These are phyloP conservation scores for Diacarnus erythraeanus DNA, from an alignment of 37 sponge, comb jelly and placozoan genomes.

Conservation along the genomic window DNA sequence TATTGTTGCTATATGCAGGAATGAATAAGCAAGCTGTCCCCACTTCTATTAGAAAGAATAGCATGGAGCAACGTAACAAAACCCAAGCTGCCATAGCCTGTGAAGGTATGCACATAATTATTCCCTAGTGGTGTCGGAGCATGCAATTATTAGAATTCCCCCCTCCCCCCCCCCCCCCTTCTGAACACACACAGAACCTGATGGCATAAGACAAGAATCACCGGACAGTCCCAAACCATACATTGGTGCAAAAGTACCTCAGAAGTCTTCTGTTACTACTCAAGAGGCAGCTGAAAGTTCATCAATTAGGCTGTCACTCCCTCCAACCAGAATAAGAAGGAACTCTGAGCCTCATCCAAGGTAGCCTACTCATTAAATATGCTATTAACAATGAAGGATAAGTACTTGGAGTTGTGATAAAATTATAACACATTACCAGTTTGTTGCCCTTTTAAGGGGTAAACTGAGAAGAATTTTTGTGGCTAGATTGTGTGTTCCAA, in stretches of 20 bases:
- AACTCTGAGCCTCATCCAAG: slow-evolving; percentile 53
- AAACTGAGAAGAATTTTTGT: no score
- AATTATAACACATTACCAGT: no score
- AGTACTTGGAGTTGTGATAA: no score
- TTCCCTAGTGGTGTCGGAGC: not conserved
- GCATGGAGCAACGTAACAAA: slow-evolving; percentile 9
- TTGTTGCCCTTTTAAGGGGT: no score
- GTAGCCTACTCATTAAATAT: slow-evolving; percentile 16
- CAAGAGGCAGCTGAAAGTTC: slow-evolving; percentile 8
- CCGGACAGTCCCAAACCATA: slow-evolving; percentile 49
- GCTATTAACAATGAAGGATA: no score
- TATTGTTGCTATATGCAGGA: not conserved
- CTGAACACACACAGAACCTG: slow-evolving; percentile 20
- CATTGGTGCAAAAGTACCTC: not conserved
- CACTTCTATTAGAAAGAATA: not conserved
- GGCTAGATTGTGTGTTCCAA: no score
- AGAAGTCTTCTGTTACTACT: no score
- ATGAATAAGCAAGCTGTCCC: slow-evolving; percentile 25
- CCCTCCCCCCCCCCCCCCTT: no score
- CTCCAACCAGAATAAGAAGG: slow-evolving; percentile 20
- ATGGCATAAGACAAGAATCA: slow-evolving; percentile 17
- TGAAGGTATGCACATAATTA: slow-evolving; percentile 20
- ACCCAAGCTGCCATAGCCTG: slow-evolving; percentile 16
- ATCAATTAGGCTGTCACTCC: slow-evolving; percentile 12
- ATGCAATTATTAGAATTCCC: slow-evolving; percentile 1